Base-by-base conservation (phyloP, 2,888 invertebrate genomes). In the Hecatera dysodea region DNA sequence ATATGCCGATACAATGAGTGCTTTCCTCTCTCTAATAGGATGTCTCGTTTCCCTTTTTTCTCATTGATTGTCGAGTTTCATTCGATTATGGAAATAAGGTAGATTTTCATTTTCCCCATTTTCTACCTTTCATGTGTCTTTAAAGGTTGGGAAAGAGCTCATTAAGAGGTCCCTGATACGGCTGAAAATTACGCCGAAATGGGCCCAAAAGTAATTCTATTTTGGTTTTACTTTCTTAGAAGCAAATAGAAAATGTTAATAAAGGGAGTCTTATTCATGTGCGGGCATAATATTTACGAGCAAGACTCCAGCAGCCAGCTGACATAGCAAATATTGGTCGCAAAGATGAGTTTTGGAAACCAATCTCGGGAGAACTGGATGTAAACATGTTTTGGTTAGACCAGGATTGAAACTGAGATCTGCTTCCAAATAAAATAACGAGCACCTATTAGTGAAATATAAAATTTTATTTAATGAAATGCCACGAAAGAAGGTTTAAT, bases 321-420 rank as follows among this genome's bases (percentile, higher is more conserved):
- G 81, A 77, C 79, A 65, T 81, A 27, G 73, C 82, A 80, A 81
- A 80, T 84, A 82, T 82, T 84, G 81, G 73, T 76, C 52, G 61
- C 67, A 80, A 77, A 74, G 77, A 81, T 84, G 78, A 84, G 67
- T 72, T 69, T 74, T 71, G 70, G 67, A 76, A 77, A 76, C 78
- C 84, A 82, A 82, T 84, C 75, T 82, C 60, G 61, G 27, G 6
- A 42, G 57, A 19, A 55, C 68, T 67, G 52, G 53, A 67, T 66
- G 83, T 78, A 84, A 83, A 83, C 83, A 83, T 84, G 83, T 83
- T 83, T 83, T 82, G 75, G 70, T 60, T 42, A 50, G 36, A 39
- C 65, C 57, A 73, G 42, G 72, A 67, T 71, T 62, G 56, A 64
- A 72, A 66, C 29, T 53, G 64, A 81, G 67, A 59, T 52, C 59